Base-by-base conservation (phyloP, 1,140 invertebrate genomes). In the Lordiphosa collinella region DNA sequence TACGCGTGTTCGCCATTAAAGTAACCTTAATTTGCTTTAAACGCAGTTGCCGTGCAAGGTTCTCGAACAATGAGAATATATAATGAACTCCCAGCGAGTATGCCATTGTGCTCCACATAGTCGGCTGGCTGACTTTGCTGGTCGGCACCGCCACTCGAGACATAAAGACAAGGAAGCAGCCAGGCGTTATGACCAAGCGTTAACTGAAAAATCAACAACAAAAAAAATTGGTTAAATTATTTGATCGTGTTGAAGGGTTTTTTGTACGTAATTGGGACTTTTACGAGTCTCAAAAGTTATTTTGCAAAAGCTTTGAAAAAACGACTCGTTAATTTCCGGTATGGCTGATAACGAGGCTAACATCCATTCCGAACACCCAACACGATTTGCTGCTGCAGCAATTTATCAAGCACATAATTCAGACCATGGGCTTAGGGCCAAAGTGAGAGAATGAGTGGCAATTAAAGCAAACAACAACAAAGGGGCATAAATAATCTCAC, bases 331-430 rank as follows among this genome's bases (percentile, higher is more conserved):
- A 57, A 52, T 32, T 35, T 53, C 16, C 37, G 52, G 16, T 25
- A 25, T 37, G 18, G 29, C 48, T 34, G 55, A 52, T 52, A 57
- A 40, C 55, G 36, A 34, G 11, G 36, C 37, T 37, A 41, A 40
- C 47, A 37, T 35, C 54, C 35, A 32, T 50, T 29, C 14, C 13
- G 29, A 35, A 57, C 29, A 29, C 11, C 48, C 47, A 55, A 44
- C 48, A 74, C 64, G 70, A 74, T 74, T 61, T 76, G 60, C 70
- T 41, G 54, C 52, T 36, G 60, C 51, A 69, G 71, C 71, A 60
- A 74, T 76, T 74, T 70, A 76, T 76, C 72, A 74, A 69, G 68
- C 55, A 69, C 65, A 69, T 69, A 76, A 74, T 74, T 75, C 55
- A 69, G 51, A 53, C 43, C 52, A 48, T 53, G 52, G 35, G 56